A percentile compares a stretch with the other conserved stretches of the same genome.
phyloP scores from a whole-genome alignment of 1,140 invertebrate species.

The Trichonephila clavata region DNA sequence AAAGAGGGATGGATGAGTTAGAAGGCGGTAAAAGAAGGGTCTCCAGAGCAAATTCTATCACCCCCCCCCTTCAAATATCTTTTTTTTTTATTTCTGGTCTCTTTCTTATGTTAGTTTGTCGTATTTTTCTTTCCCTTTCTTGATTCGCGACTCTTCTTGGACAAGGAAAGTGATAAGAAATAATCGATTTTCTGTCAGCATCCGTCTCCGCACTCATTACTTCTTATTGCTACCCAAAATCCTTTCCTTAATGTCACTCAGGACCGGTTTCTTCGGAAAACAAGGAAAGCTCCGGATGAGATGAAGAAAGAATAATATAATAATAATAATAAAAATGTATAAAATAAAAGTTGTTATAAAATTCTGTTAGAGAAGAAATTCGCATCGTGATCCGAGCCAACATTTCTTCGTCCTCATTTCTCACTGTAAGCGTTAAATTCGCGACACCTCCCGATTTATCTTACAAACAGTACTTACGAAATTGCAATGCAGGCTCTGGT shows the following conservation, averaged over 20 bases:
- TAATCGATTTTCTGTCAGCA: constrained; percentile 62
- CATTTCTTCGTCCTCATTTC: constrained; percentile 26
- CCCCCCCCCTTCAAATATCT: not conserved
- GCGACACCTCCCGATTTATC: constrained; percentile 35
- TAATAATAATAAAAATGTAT: not conserved
- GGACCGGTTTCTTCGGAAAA: not conserved
- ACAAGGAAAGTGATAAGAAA: constrained; percentile 66
- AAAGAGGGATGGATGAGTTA: constrained; percentile 3
- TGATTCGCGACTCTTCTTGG: constrained; percentile 47
- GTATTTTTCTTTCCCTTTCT: not conserved
- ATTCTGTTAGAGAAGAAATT: constrained; percentile 19
- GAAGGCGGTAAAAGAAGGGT: not conserved
- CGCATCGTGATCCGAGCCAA: constrained; percentile 28
- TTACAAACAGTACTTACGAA: constrained; percentile 58
- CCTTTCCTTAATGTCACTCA: not conserved
- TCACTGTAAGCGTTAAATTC: constrained; percentile 45
- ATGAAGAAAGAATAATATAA: not conserved
- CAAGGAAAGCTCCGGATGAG: constrained; percentile 7
- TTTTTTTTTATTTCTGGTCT: not conserved
- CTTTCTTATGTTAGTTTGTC: not conserved
- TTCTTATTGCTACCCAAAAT: constrained; percentile 51
- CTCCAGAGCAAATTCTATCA: constrained; percentile 6
- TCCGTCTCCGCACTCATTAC: constrained; percentile 36
- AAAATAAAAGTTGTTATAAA: constrained; percentile 5
- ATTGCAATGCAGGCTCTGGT: constrained; percentile 28